phyloP scores from a whole-genome alignment of 2,797 vertebrate species.

The Acrocephalus scirpaceus region DNA sequence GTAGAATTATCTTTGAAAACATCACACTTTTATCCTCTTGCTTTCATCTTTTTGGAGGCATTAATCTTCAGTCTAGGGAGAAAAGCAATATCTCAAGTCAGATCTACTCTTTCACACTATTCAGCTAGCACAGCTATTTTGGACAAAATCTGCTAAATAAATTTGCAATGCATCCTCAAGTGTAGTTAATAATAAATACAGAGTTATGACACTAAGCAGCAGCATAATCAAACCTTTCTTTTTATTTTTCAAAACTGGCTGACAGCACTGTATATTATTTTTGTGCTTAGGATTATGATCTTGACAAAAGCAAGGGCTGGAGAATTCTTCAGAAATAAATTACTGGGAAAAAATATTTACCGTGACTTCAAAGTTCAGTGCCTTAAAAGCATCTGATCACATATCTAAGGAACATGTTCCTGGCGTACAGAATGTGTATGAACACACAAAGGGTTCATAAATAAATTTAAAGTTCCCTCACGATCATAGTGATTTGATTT shows the following conservation, averaged over 20 bases:
- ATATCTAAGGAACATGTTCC: background rate
- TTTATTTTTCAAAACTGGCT: background rate
- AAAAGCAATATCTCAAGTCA: constrained; percentile 19
- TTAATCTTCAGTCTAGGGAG: constrained; percentile 12
- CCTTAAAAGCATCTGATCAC: background rate
- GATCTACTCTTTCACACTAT: constrained; percentile 12
- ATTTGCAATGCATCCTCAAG: background rate
- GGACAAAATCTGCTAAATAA: constrained; percentile 15
- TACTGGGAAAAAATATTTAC: background rate
- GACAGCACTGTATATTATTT: background rate
- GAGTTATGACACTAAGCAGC: background rate
- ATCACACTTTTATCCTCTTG: background rate
- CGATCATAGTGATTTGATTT: background rate
- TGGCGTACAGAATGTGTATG: background rate
- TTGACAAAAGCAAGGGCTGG: background rate
- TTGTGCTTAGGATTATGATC: background rate
- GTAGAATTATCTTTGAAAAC: constrained; percentile 23
- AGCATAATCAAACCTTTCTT: constrained; percentile 6
- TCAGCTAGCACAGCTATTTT: constrained; percentile 6
- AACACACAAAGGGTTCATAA: background rate
- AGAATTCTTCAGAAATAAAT: background rate
- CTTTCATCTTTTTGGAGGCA: constrained; percentile 29
- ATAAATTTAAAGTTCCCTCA: background rate
- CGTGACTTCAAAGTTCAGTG: background rate
- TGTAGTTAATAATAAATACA: constrained; percentile 10